These are phyloP conservation scores for Takifugu flavidus DNA, from an alignment of 2,113 vertebrate genomes.

Conservation along the genomic window DNA sequence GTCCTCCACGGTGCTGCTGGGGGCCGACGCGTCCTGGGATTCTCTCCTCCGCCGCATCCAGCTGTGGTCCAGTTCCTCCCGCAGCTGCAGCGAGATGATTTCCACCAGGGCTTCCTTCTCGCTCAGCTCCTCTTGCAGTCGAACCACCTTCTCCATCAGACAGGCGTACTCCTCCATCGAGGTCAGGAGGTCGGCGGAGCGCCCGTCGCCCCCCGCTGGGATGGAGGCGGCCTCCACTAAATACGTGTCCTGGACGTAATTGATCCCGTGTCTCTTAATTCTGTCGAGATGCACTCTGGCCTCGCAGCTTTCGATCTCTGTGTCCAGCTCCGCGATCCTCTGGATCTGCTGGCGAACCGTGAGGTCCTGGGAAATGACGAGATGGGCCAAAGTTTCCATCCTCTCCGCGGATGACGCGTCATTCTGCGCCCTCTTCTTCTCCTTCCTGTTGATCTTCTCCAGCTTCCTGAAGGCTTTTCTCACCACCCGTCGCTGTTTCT, in stretches of 20 bases:
- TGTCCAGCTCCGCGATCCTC: slow-evolving; percentile 86
- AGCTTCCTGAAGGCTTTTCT: slow-evolving; percentile 94
- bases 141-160: slow-evolving; percentile 76
- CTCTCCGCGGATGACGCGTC: slow-evolving; percentile 77
- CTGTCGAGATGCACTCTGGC: slow-evolving; percentile 85
- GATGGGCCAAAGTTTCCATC: slow-evolving; percentile 90
- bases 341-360: slow-evolving; percentile 91
- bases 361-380: slow-evolving; percentile 93
- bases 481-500: slow-evolving; percentile 87
- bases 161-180: slow-evolving; percentile 74
- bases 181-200: slow-evolving; percentile 36
- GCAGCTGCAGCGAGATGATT: slow-evolving; percentile 79
- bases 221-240: slow-evolving; percentile 64
- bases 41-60: slow-evolving; percentile 87
- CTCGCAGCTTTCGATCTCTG: slow-evolving; percentile 87
- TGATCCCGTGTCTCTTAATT: slow-evolving; percentile 83
- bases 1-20: slow-evolving; percentile 1
- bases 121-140: slow-evolving; percentile 81
- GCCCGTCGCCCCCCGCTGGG: slow-evolving; percentile 8
- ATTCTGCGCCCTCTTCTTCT: slow-evolving; percentile 65
- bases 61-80: slow-evolving; percentile 88
- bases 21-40: slow-evolving; percentile 37
- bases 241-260: slow-evolving; percentile 95
- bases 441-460: slow-evolving; percentile 89
- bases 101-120: slow-evolving; percentile 83